Base-by-base conservation (phyloP, 1,140 invertebrate genomes). In the Telenomus remus region DNA sequence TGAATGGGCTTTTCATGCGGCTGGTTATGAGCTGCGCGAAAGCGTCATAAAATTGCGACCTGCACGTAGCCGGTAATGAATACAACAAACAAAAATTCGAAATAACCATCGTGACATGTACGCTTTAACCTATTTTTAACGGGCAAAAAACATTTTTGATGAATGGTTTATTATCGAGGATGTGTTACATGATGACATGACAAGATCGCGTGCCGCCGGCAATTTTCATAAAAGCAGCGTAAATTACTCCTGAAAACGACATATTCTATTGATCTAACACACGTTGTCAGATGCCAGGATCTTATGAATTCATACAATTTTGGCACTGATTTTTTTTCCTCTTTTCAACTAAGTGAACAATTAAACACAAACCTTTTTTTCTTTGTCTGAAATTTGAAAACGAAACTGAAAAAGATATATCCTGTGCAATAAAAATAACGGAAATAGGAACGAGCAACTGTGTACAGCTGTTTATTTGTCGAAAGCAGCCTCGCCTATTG, bases 161-260 rank as follows among this genome's bases (percentile, higher is more conserved):
- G 63, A 74, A 74, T 74, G 71, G 71, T 66, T 74, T 74, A 74
- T 74, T 74, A 74, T 74, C 71, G 71, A 74, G 55, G 71, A 74
- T 74, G 63, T 74, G 71, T 68, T 74, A 68, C 71, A 68, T 46
- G 71, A 74, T 66, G 71, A 74, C 71, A 74, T 74, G 71, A 65
- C 71, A 60, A 66, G 71, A 75, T 75, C 64, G 71, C 71, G 71
- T 75, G 71, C 57, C 46, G 47, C 53, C 42, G 15, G 64, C 72
- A 69, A 75, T 69, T 75, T 75, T 75, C 64, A 57, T 69, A 69
- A 68, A 63, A 61, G 57, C 64, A 54, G 72, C 72, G 65, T 76
- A 69, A 69, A 76, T 69, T 76, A 69, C 65, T 65, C 59, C 59
- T 70, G 65, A 76, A 76, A 76, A 70, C 65, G 72, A 69, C 65